phyloP scores from a whole-genome alignment of 1,140 invertebrate species.

The Atopsyche davidsoni region DNA sequence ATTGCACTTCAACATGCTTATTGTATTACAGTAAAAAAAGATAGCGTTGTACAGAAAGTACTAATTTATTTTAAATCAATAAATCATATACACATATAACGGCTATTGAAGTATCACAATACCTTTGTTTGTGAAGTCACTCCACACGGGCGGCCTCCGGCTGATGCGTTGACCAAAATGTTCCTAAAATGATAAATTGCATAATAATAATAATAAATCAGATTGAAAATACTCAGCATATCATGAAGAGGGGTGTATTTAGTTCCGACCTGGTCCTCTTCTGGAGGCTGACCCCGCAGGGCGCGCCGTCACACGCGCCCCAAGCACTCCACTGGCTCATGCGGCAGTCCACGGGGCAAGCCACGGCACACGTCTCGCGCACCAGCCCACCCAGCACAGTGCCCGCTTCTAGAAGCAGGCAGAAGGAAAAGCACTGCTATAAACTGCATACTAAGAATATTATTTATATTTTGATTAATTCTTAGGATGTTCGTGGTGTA shows the following conservation, averaged over 20 bases:
- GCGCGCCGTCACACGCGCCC: slow-evolving; percentile 48
- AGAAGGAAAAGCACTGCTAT: too few species aligned
- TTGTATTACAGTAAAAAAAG: too few species aligned
- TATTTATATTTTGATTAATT: too few species aligned
- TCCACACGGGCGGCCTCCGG: slow-evolving; percentile 42
- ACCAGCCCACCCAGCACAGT: slow-evolving; percentile 38
- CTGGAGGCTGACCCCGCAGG: slow-evolving; percentile 35
- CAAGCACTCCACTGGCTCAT: slow-evolving; percentile 56
- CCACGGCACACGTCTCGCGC: slow-evolving; percentile 54
- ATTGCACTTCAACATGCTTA: too few species aligned
- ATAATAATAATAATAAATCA: slow-evolving; percentile 1
- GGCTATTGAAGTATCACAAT: too few species aligned
- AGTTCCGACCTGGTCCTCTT: slow-evolving; percentile 23
- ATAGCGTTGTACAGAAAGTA: too few species aligned
- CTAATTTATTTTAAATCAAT: not conserved
- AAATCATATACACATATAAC: not conserved
- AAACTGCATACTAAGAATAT: too few species aligned
- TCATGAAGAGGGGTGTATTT: too few species aligned
- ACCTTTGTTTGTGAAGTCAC: slow-evolving; percentile 34
- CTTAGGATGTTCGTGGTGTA: too few species aligned
- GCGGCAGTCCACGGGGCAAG: slow-evolving; percentile 59
- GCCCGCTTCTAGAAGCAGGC: slow-evolving; percentile 13
- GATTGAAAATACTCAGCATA: too few species aligned
- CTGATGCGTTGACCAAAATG: slow-evolving; percentile 28
- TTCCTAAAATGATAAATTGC: slow-evolving; percentile 20